phyloP scores from a whole-genome alignment of 2,888 invertebrate genomes.

The Eupelmus urozonus region DNA sequence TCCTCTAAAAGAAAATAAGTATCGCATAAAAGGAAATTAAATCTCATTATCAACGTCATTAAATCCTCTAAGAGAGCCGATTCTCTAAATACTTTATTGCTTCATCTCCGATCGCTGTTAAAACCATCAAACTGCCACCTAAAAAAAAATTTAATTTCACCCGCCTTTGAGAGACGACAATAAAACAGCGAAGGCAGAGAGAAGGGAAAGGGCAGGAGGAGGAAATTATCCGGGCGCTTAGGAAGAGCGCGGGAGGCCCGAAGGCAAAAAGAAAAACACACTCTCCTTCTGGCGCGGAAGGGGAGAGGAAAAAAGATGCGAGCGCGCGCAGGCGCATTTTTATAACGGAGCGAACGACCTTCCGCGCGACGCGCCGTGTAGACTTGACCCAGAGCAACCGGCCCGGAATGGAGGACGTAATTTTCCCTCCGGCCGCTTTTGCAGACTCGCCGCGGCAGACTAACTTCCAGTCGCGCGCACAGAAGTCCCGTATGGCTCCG shows the following conservation, averaged over 20 bases:
- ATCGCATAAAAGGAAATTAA: too few species aligned
- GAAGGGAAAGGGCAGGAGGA: not conserved
- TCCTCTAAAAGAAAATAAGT: too few species aligned
- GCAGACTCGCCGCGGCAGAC: conserved; percentile 16
- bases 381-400: conserved; percentile 60
- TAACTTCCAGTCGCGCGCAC: too few species aligned
- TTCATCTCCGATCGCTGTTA: too few species aligned
- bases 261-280: not conserved
- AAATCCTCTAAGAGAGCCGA: not conserved
- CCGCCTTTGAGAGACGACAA: not conserved
- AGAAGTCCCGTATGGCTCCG: not conserved
- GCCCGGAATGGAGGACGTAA: conserved; percentile 62
- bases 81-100: not conserved
- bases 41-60: too few species aligned
- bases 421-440: conserved; percentile 62
- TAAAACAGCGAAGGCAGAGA: not conserved
- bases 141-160: too few species aligned
- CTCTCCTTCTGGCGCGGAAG: too few species aligned
- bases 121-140: too few species aligned
- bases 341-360: conserved; percentile 55
- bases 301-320: not conserved
- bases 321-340: not conserved
- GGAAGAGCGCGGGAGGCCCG: too few species aligned
- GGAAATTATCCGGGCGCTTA: not conserved
- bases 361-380: conserved; percentile 20